These are phyloP conservation scores for Erebia aethiops DNA, from an alignment of 2,888 invertebrate species.

Conservation along the genomic window DNA sequence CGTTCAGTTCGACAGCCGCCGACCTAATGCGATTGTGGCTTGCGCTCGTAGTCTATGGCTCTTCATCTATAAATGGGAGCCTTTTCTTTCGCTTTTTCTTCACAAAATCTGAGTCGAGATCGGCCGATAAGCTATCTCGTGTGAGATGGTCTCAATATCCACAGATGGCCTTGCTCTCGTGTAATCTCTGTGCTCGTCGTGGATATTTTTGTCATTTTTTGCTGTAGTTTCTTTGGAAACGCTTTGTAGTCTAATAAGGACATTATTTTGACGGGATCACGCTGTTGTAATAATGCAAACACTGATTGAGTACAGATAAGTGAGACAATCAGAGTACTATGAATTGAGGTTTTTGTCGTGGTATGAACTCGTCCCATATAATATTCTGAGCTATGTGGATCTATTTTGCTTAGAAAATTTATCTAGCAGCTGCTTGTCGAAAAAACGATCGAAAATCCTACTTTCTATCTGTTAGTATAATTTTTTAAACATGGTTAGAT, in stretches of 20 bases:
- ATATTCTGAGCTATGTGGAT: slow-evolving; percentile 21
- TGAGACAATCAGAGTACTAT: slow-evolving; percentile 71
- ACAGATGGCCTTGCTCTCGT: slow-evolving; percentile 79
- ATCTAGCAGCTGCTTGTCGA: slow-evolving; percentile 26
- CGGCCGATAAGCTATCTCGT: slow-evolving; percentile 77
- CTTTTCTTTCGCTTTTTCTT: slow-evolving; percentile 81
- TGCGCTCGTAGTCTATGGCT: slow-evolving; percentile 68
- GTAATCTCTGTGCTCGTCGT: slow-evolving; percentile 70
- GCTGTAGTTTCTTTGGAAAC: slow-evolving; percentile 75
- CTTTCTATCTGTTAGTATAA: no score
- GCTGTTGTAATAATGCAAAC: slow-evolving; percentile 77
- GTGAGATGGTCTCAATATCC: slow-evolving; percentile 82
- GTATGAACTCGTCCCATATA: slow-evolving; percentile 30
- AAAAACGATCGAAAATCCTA: background rate
- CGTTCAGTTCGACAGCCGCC: slow-evolving; percentile 70
- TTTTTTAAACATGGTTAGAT: no score
- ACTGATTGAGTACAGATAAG: slow-evolving; percentile 79
- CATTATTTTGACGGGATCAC: slow-evolving; percentile 81
- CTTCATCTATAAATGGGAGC: slow-evolving; percentile 79
- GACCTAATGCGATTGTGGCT: slow-evolving; percentile 78
- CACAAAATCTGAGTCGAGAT: slow-evolving; percentile 80
- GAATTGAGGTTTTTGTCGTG: slow-evolving; percentile 52
- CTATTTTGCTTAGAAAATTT: slow-evolving; percentile 17
- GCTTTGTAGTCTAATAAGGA: slow-evolving; percentile 80
- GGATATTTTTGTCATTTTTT: slow-evolving; percentile 79